Base-by-base conservation (phyloP, 2,888 invertebrate species). In the Perithous albicinctus region DNA sequence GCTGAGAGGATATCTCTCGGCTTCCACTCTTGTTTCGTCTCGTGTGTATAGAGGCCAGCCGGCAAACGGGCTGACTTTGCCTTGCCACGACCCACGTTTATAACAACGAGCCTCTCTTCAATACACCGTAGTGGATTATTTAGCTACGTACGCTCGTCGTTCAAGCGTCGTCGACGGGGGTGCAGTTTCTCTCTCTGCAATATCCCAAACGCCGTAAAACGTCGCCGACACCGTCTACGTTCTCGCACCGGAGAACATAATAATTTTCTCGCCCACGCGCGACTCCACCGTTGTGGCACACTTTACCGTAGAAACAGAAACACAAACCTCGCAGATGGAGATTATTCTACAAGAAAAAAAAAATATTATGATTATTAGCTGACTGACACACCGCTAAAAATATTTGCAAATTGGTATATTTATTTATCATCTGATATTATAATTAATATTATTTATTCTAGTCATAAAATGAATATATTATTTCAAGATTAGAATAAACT, bases 71-170 rank as follows among this genome's bases (percentile, higher is more conserved):
- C 72, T 38, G 29, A 74, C 72, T 74, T n/a, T 26, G 35, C 23
- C 29, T 32, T 32, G n/a, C n/a, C n/a, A 23, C 15, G 35, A 35
- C 6, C 18, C 7, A 35, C 20, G 61, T 51, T 35, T 38, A 35
- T 23, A n/a, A 38, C 10, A 12, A 43, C n/a, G n/a, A n/a, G n/a
- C 12, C 48, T 51, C 76, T 63, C 63, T 63, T n/a, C 63, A 64
- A 56, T 69, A 69, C 64, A 74, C 77, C 51, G 75, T 76, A 61
- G 59, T 73, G 74, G 79, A 84, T 84, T 83, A 83, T 78, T 80
- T 78, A 78, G 81, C 75, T 70, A 74, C 69, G 67, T 72, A 67
- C 76, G 69, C 70, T 75, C 48, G 61, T 35, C 61, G 63, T 20
- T 70, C 51, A 23, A 48, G n/a, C n/a, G n/a, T n/a, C 23, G 66